Evolutionary conservation across 1,140 invertebrate species (phyloP), one percentile per base, ranked within the genome.

Genomic region (Sminthurinus signatus): DNA sequence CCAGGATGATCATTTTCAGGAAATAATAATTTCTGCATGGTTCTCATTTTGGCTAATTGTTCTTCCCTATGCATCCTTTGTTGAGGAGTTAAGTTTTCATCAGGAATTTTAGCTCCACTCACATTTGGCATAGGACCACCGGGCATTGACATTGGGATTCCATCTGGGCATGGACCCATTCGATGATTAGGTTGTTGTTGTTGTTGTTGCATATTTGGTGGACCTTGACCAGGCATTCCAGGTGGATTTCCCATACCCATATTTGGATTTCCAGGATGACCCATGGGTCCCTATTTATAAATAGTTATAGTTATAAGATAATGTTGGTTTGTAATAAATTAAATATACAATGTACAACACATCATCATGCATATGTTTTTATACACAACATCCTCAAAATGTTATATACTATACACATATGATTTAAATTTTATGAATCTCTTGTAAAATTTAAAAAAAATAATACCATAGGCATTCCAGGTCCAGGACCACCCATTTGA

Each of bases 31-130:
- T 92, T 87, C 71, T 94, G 88, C 84, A 98, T 91, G 80, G 94
- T 93, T 56, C 89, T 82, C 64, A 98, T 82, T 42, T 87, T 92
- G 4, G 92, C 93, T 27, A 97, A 79, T 72, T 94, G 88, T 75
- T 93, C 90, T 78, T 95, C 92, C 59, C 94, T 81, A 73, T 94
- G 91, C 61, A 94, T 90, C 56, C 91, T 83, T 77, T 98, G 94
- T 77, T 96, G 91, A 27, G 93, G 93, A 58, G 94, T 98, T 67
- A 97, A 80, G 78, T 96, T 94, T 80, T 96, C 93, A 80, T 97
- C 92, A 64, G 93, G 93, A 72, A 94, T 87, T 83, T 93, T 92
- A 14, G 91, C 88, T 42, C 76, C 76, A 67, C 57, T 59, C 5
- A 64, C 39, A 60, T 63, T 65, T 31, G 62, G 52, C 1, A 58